Conservation (phyloP, 2,888 invertebrate species). For the Thera britannica region DNA sequence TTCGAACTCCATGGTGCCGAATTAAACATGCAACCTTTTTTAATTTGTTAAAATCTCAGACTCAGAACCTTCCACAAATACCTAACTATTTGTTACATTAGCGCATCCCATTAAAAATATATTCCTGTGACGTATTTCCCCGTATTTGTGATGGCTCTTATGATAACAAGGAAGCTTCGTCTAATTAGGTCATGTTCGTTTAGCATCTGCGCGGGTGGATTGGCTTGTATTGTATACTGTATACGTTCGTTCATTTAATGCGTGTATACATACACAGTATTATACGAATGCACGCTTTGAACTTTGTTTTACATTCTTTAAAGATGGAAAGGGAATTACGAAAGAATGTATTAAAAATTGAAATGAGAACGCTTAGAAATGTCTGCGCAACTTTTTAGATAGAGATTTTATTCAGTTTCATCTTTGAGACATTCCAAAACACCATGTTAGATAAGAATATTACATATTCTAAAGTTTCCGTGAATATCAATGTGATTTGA, state of each 20-base stretch:
- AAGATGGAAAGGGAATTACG: conserved; percentile 2
- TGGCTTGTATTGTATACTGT: conserved; percentile 41
- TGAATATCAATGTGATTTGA: too few species aligned
- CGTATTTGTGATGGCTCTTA: conserved; percentile 19
- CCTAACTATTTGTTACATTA: too few species aligned
- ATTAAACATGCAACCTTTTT: too few species aligned
- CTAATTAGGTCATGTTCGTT: conserved; percentile 60
- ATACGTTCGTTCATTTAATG: too few species aligned
- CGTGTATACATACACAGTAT: too few species aligned
- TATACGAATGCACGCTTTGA: conserved; percentile 31
- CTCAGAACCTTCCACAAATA: too few species aligned
- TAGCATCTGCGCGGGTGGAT: conserved; percentile 42
- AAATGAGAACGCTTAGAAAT: not conserved
- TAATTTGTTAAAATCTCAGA: too few species aligned
- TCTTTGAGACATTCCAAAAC: not conserved
- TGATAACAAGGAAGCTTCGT: conserved; percentile 48
- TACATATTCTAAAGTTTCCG: too few species aligned
- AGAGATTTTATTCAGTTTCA: not conserved
- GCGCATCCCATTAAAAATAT: too few species aligned
- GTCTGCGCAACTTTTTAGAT: not conserved
- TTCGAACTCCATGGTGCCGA: too few species aligned
- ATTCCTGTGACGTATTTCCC: conserved; percentile 8
- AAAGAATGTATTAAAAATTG: not conserved
- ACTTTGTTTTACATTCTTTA: conserved; percentile 20
- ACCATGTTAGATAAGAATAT: not conserved